A percentile compares a stretch with the other conserved stretches of the same genome.
These are phyloP conservation scores for Trichomycterus rosablanca DNA, from an alignment of 2,113 vertebrate species.

Conservation along the genomic window DNA sequence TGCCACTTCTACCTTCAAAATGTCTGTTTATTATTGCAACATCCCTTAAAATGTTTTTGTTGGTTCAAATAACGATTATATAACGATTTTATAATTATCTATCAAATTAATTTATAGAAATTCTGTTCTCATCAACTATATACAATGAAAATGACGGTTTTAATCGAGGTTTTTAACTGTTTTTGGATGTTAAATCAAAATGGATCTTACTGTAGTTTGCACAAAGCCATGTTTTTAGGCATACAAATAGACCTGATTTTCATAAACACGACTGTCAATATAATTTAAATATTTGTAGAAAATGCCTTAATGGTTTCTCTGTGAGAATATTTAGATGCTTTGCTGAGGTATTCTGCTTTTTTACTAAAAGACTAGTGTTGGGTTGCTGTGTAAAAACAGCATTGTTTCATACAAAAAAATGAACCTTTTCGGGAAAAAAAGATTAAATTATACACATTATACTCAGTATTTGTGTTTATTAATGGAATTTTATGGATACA, in stretches of 20 bases:
- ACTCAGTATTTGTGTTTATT: too few relatives aligned
- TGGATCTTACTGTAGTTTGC: slow-evolving; percentile 5
- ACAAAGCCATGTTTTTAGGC: slow-evolving; percentile 6
- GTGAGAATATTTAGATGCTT: slow-evolving; percentile 4
- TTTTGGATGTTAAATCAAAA: background rate
- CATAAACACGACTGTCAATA: background rate
- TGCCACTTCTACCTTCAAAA: background rate
- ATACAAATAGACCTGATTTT: background rate
- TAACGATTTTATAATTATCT: too few relatives aligned
- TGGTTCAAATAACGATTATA: too few relatives aligned
- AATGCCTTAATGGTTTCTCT: slow-evolving; percentile 5
- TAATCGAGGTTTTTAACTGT: background rate
- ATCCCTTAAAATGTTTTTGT: background rate
- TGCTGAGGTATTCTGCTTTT: background rate
- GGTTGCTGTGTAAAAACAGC: too few relatives aligned
- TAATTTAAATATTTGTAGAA: background rate
- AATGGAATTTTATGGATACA: too few relatives aligned
- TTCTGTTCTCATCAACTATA: too few relatives aligned
- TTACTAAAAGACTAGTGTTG: background rate
- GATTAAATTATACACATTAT: too few relatives aligned
- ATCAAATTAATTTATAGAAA: too few relatives aligned
- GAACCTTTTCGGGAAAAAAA: too few relatives aligned
- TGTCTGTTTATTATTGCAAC: too few relatives aligned
- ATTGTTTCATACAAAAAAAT: too few relatives aligned
- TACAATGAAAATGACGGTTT: too few relatives aligned